Evolutionary conservation across 2,113 vertebrate genomes (phyloP), one percentile per base, ranked within the genome.

Genomic region (Canis aureus): DNA sequence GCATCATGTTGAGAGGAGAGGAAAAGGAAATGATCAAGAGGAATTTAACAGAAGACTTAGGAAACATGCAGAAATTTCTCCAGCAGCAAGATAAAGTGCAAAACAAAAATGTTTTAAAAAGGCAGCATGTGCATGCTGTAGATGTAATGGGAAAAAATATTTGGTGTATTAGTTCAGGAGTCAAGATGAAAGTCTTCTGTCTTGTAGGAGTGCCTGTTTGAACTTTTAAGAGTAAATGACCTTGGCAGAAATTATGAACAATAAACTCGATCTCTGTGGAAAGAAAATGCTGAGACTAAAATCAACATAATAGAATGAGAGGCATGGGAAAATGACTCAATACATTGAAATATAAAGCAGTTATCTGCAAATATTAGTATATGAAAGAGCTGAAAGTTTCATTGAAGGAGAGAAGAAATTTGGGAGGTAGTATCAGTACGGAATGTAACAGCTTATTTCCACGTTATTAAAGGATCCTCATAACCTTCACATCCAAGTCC

Each of bases 211-310:
- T 64, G 62, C 13, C 62, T n/a, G n/a, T 87, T 81, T 97, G 53
- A 66, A 96, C 96, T 51, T 82, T 35, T 62, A 57, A 74, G 73
- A 95, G 87, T 91, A 96, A 97, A 94, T 91, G 95, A 88, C 73
- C 57, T 94, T 60, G 27, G 57, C 35, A 83, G 86, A 91, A 96
- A 91, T 67, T 89, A 9, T 95, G 80, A 98, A 96, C 64, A 27
- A 71, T 38, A 92, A 96, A 78, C 49, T 4, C 0, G 35, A 78
- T 79, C 27, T 96, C 66, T 20, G 32, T 27, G n/a, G 27, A 51
- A 78, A 90, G 27, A 94, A 97, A 98, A 96, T 23, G 62, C 93
- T 97, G 79, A 95, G 89, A 57, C 32, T 64, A 73, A 83, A 96
- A 93, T 94, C 74, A 97, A 89, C 27, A n/a, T 85, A 93, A 93